A percentile compares a stretch with the other conserved stretches of the same genome.
phyloP scores from a whole-genome alignment of 2,888 invertebrate species.

The Dioctria rufipes region DNA sequence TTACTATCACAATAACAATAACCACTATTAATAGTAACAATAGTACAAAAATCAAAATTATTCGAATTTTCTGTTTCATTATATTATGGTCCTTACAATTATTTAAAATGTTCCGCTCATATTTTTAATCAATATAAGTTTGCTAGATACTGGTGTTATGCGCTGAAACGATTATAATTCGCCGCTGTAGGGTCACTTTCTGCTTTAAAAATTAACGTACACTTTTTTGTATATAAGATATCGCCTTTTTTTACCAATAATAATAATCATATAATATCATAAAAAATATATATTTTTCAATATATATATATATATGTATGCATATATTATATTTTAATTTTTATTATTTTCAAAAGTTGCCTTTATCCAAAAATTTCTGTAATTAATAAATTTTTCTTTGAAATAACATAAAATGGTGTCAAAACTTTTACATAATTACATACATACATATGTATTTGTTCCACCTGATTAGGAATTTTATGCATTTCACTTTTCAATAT shows the following conservation, averaged over 20 bases:
- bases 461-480: no score
- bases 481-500: neutral
- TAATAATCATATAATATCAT: conserved; percentile 22
- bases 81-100: neutral
- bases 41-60: conserved; percentile 47
- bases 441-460: no score
- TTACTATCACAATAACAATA: conserved; percentile 47
- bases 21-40: conserved; percentile 44
- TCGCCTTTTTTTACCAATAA: neutral
- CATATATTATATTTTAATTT: neutral
- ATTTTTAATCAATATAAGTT: neutral
- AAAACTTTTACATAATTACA: no score
- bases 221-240: neutral
- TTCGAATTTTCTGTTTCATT: conserved; percentile 51
- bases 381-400: no score
- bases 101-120: neutral
- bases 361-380: neutral
- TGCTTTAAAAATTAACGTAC: neutral
- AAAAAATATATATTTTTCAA: conserved; percentile 18
- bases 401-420: no score
- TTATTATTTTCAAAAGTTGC: neutral
- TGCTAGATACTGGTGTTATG: neutral
- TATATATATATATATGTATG: conserved; percentile 4
- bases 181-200: no score
- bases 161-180: neutral